These are phyloP conservation scores for Drosophila atripex DNA, from an alignment of 2,888 invertebrate species.

Conservation along the genomic window DNA sequence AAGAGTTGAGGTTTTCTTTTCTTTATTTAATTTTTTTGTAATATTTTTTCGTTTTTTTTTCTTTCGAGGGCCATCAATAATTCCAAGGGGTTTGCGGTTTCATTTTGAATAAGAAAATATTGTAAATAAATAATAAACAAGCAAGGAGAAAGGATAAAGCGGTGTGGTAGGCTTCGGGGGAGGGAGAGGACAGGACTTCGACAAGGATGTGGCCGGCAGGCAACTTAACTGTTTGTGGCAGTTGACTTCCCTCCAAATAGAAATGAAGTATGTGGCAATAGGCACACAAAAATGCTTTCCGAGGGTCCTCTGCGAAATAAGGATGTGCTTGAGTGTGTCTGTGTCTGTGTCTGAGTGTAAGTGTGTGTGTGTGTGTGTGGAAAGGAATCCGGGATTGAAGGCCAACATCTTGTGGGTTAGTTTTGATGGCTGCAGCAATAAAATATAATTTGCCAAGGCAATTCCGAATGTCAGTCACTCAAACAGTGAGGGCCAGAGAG, in stretches of 20 bases:
- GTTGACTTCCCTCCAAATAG: slow-evolving; percentile 52
- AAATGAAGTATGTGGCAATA: slow-evolving; percentile 65
- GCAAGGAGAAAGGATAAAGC: slow-evolving; percentile 11
- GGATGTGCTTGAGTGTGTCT: slow-evolving; percentile 9
- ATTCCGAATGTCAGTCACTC: slow-evolving; percentile 47
- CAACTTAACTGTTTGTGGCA: slow-evolving; percentile 65
- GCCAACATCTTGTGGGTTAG: slow-evolving; percentile 51
- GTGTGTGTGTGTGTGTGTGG: not conserved
- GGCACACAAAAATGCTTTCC: slow-evolving; percentile 21
- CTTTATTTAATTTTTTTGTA: not conserved
- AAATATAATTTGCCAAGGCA: slow-evolving; percentile 50
- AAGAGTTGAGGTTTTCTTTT: not conserved
- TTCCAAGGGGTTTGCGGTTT: slow-evolving; percentile 70
- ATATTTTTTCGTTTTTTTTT: slow-evolving; percentile 11
- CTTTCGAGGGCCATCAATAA: slow-evolving; percentile 66
- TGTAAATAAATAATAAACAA: slow-evolving; percentile 75
- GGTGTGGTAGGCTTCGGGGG: slow-evolving; percentile 4
- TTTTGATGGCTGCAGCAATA: slow-evolving; percentile 49
- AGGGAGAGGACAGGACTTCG: not conserved
- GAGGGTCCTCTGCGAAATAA: slow-evolving; percentile 38
- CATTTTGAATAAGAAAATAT: slow-evolving; percentile 79
- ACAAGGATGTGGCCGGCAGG: slow-evolving; percentile 48
- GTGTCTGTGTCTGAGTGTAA: too few relatives aligned
- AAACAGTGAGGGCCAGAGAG: not conserved
- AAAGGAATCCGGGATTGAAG: slow-evolving; percentile 23